These are phyloP conservation scores for Tenualosa ilisha DNA, from an alignment of 2,797 vertebrate genomes.

Conservation along the genomic window DNA sequence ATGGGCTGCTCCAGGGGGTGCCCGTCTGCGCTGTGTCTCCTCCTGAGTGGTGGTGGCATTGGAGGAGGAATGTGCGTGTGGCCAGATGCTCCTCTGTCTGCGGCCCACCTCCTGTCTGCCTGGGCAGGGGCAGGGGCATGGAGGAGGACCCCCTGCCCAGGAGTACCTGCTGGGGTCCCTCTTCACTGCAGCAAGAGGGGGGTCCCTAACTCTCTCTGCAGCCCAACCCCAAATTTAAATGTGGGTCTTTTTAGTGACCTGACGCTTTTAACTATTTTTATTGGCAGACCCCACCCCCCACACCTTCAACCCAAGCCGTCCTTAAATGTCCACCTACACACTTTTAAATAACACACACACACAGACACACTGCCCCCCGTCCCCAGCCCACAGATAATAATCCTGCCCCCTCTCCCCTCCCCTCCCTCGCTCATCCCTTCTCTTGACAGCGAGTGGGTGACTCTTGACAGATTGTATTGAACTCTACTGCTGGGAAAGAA, in stretches of 20 bases:
- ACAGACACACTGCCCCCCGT: not conserved
- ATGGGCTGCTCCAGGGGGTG: not conserved
- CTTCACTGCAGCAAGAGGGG: not conserved
- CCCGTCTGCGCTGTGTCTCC: not conserved
- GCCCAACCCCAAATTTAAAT: not conserved
- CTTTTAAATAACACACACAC: not conserved
- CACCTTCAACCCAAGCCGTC: not conserved
- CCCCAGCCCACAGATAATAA: not conserved
- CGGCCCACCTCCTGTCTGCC: not conserved
- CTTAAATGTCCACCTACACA: not conserved
- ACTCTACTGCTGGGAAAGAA: slow-evolving; percentile 68
- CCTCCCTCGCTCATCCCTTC: slow-evolving; percentile 56
- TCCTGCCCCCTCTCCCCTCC: slow-evolving; percentile 50
- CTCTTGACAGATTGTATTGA: slow-evolving; percentile 69
- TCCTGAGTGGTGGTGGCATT: not conserved
- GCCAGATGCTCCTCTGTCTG: not conserved
- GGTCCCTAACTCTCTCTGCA: not conserved
- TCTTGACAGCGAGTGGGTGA: slow-evolving; percentile 69
- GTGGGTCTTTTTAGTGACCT: not conserved
- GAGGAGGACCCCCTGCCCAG: not conserved
- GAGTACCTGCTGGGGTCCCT: not conserved
- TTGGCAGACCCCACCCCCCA: not conserved
- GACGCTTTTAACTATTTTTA: not conserved
- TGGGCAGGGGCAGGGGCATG: not conserved
- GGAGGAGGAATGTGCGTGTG: not conserved